These are phyloP conservation scores for Rissa tridactyla DNA, from an alignment of 2,113 vertebrate species.

Conservation along the genomic window DNA sequence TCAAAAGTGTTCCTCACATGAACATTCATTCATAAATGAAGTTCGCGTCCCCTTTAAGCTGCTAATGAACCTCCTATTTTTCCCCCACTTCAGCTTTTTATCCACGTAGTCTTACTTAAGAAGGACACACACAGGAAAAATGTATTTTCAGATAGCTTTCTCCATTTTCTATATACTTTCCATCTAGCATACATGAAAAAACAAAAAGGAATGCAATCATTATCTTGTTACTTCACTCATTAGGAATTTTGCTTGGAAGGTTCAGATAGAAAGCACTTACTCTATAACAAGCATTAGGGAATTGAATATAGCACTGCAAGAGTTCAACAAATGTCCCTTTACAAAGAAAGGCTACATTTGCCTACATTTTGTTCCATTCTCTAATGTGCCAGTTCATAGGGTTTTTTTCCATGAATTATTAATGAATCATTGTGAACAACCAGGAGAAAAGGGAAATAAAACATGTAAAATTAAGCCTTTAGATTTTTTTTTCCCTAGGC, in stretches of 20 bases:
- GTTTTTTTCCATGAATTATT: background rate
- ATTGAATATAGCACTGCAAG: background rate
- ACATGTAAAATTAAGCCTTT: background rate
- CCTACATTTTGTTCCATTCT: background rate
- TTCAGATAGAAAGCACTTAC: background rate
- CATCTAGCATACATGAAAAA: background rate
- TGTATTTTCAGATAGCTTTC: background rate
- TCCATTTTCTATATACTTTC: background rate
- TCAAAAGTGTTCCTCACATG: background rate
- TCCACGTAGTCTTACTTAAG: background rate
- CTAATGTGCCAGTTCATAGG: background rate
- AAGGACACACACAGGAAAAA: background rate
- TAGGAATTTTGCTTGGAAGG: conserved; percentile 2
- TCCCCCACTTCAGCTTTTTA: background rate
- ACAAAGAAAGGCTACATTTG: background rate
- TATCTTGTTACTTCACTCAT: background rate
- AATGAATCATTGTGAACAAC: background rate
- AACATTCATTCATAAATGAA: background rate
- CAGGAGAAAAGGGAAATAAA: background rate
- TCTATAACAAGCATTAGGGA: background rate
- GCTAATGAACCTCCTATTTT: background rate
- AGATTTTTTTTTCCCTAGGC: background rate
- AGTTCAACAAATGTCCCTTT: background rate
- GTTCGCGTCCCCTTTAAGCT: background rate
- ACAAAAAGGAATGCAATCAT: background rate